These are phyloP conservation scores for Meda fulgida DNA, from an alignment of 2,797 vertebrate species.

Conservation along the genomic window DNA sequence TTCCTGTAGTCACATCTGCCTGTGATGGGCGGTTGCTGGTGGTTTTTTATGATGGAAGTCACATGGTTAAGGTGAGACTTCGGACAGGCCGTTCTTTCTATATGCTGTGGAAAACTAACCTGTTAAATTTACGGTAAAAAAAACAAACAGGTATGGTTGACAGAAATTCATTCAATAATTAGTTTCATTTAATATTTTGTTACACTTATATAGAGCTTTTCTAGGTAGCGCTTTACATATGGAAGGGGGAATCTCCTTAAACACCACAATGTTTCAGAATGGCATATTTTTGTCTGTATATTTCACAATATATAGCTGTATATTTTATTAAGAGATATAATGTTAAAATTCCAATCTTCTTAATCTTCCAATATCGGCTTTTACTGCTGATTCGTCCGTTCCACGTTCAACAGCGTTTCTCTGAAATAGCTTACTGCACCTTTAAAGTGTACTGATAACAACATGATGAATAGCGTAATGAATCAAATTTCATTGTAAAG, in stretches of 20 bases:
- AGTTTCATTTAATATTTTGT: too few relatives aligned
- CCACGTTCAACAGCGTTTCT: too few relatives aligned
- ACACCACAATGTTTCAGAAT: background rate
- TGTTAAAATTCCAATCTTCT: background rate
- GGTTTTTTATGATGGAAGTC: slow-evolving; percentile 72
- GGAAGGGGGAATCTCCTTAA: too few relatives aligned
- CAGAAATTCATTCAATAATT: background rate
- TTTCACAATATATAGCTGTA: background rate
- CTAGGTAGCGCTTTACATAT: too few relatives aligned
- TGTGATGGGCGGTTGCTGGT: slow-evolving; percentile 68
- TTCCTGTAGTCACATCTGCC: slow-evolving; percentile 66
- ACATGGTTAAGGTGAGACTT: slow-evolving; percentile 65
- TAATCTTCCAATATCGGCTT: background rate
- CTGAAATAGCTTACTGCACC: too few relatives aligned
- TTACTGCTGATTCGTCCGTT: background rate
- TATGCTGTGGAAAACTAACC: background rate
- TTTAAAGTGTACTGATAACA: too few relatives aligned
- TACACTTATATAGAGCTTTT: too few relatives aligned
- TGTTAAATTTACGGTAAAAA: background rate
- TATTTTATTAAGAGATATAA: background rate
- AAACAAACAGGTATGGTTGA: background rate
- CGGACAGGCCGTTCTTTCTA: background rate
- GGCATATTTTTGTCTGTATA: background rate
- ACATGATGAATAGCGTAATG: too few relatives aligned
- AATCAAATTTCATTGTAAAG: too few relatives aligned